Percentiles rank a stretch among this genome's conserved stretches.
phyloP scores from a whole-genome alignment of 2,113 vertebrate genomes.

The Callospermophilus lateralis region DNA sequence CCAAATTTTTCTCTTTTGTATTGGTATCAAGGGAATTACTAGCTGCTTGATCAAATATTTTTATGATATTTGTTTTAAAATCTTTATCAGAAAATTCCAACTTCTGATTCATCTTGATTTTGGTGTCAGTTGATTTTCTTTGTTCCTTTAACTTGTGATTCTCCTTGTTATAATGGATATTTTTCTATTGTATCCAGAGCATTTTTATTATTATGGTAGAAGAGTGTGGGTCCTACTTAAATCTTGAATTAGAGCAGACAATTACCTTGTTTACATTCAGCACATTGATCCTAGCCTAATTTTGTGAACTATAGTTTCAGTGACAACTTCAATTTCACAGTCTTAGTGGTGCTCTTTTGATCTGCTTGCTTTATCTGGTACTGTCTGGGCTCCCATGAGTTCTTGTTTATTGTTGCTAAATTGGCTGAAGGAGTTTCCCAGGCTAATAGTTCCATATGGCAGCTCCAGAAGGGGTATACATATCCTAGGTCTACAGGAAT shows the following conservation, averaged over 20 bases:
- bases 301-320: background rate
- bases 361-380: background rate
- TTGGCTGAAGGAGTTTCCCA: background rate
- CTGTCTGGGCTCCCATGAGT: background rate
- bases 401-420: background rate
- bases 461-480: background rate
- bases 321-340: background rate
- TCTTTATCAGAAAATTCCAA: background rate
- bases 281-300: background rate
- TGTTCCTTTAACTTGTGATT: background rate
- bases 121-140: background rate
- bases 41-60: background rate
- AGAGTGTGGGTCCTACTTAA: background rate
- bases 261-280: background rate
- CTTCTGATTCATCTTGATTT: background rate
- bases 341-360: background rate
- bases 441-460: background rate
- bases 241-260: background rate
- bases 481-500: background rate
- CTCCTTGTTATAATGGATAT: background rate
- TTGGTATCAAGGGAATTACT: background rate
- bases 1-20: background rate
- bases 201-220: background rate
- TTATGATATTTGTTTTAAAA: background rate
- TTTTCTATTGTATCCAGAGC: background rate